Evolutionary conservation across 2,888 invertebrate species (phyloP).

Genomic region (Helleia helle): DNA sequence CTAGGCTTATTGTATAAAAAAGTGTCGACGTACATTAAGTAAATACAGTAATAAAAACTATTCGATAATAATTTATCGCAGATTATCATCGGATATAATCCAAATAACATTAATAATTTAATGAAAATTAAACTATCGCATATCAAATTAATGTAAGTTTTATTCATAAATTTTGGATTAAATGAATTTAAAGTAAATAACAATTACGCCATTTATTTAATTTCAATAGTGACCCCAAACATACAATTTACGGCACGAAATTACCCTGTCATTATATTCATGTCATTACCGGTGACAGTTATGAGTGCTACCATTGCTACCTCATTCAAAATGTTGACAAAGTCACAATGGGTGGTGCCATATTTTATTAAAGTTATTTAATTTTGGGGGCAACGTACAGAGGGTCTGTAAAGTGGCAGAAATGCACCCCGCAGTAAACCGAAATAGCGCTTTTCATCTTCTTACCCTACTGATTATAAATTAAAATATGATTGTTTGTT

Average conservation of each 20-base stretch:
- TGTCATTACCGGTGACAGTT: slow-evolving; percentile 21
- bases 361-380: slow-evolving; percentile 20
- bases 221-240: slow-evolving; percentile 20
- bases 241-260: slow-evolving; percentile 21
- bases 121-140: slow-evolving; percentile 4
- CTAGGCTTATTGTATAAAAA: no score
- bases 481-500: no score
- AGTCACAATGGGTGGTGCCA: slow-evolving; percentile 22
- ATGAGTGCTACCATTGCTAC: slow-evolving; percentile 17
- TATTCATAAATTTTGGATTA: no score
- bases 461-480: no score
- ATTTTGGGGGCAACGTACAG: slow-evolving; percentile 11
- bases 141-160: neutral
- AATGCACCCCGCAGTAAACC: no score
- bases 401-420: slow-evolving; percentile 4
- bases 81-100: no score
- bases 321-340: slow-evolving; percentile 23
- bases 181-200: slow-evolving; percentile 1
- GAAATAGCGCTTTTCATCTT: no score
- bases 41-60: no score
- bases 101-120: neutral
- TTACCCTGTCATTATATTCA: slow-evolving; percentile 23
- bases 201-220: slow-evolving; percentile 10
- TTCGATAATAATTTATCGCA: no score
- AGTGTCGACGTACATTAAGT: no score